phyloP scores from a whole-genome alignment of 2,113 vertebrate genomes.

The Psittacula cyanocephala region DNA sequence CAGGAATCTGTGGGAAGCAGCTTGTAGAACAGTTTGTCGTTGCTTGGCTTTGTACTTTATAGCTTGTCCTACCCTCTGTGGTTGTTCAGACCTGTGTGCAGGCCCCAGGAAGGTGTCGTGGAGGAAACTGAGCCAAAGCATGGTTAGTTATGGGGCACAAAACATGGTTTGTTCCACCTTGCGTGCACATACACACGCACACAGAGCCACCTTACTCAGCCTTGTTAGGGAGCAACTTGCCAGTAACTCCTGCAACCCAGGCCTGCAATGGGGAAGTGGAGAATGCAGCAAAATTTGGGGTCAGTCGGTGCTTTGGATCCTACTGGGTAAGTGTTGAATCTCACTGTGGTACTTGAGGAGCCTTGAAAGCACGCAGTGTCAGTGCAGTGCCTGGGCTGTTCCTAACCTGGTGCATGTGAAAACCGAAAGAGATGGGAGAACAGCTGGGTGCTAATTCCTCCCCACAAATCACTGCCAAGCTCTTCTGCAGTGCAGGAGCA shows the following conservation, averaged over 20 bases:
- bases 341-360: not conserved
- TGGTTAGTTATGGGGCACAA: not conserved
- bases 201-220: not conserved
- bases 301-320: not conserved
- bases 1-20: not conserved
- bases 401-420: not conserved
- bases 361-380: not conserved
- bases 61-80: not conserved
- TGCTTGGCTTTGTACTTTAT: not conserved
- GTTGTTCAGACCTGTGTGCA: not conserved
- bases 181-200: fast-evolving
- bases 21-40: not conserved
- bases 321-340: not conserved
- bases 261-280: not conserved
- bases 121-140: not conserved
- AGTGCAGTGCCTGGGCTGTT: not conserved
- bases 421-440: fast-evolving
- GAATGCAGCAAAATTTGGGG: not conserved
- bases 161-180: fast-evolving
- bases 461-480: not conserved
- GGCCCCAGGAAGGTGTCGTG: not conserved
- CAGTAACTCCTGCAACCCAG: not conserved
- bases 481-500: not conserved
- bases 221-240: not conserved
- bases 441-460: not conserved